Base-by-base conservation (phyloP, 2,797 vertebrate genomes). In the Eremophila alpestris region DNA sequence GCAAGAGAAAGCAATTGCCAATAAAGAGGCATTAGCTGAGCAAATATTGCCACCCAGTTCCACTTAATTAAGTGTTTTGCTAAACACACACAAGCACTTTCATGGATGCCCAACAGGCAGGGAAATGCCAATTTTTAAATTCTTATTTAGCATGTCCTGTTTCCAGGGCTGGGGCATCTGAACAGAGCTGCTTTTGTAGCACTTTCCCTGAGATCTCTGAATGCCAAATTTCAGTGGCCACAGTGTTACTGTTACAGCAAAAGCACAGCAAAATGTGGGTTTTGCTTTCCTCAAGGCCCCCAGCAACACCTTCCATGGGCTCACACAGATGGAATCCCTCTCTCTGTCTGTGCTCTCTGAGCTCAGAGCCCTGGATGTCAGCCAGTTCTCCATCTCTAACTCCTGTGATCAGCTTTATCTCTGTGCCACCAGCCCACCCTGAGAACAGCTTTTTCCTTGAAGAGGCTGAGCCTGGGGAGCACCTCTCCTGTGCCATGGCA, bases 11-110 rank as follows among this genome's bases (percentile, higher is more conserved):
- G 64, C n/a, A 52, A 19, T 63, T 74, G 41, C 77, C 64, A 88
- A 30, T 63, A 82, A 76, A 56, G 52, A 90, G 51, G 45, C 68
- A 79, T 92, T 89, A 94, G 46, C 83, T 84, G 73, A 82, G 73
- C 65, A 94, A 96, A 93, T 93, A 89, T 88, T 95, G 36, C 80
- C 45, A 54, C 22, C 46, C 79, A 73, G 67, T 65, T 91, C 87
- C 77, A 51, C 60, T 93, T 87, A 85, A 95, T 94, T 55, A 90
- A 95, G 77, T 38, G 69, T 49, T 96, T 89, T 83, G 67, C 94
- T 90, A 77, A 95, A 79, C 60, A 86, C 49, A 54, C 68, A 74
- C 74, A 49, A 83, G 55, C 56, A 34, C 70, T 89, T 91, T 82
- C 40, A 64, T 29, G 81, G 86, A 73, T 20, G 43, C 34, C 68